Base-by-base conservation (phyloP, 2,888 invertebrate genomes). In the Tribolium freemani region DNA sequence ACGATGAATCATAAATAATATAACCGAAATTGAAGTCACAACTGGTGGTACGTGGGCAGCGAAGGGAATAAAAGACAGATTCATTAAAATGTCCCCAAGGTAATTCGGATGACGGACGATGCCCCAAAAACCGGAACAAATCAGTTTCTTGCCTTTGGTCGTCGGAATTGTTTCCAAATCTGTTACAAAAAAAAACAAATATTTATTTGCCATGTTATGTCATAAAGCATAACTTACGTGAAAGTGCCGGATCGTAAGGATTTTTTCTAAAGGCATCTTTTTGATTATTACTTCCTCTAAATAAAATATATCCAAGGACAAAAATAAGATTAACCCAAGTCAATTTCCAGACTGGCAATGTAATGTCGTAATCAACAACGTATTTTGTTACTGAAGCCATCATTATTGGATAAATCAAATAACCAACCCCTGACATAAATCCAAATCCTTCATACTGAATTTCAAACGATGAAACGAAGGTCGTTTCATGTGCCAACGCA, bases 51-150 rank as follows among this genome's bases (percentile, higher is more conserved):
- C 58, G 86, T 87, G 69, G 82, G 81, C 9, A 84, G 85, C 50
- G 87, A 89, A 74, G 89, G 90, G 80, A 5, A 80, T 51, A 89
- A 86, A 31, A 85, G 88, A 69, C 61, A 91, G 84, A 64, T 93
- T 90, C 79, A 95, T 91, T 56, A 96, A 79, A 13, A 97, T 91
- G 80, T 96, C 95, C 0, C 96, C 97, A 8, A 94, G 84, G 84
- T 96, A 96, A 86, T 97, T 97, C 3, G 97, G 97, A 86, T 97
- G 96, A 70, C 96, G 91, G 5, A 96, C 88, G 10, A 90, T 81
- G 0, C 95, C 95, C 96, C 96, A 97, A 80, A 93, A 89, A 4
- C 93, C 92, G 6, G 93, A 93, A 2, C 92, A 88, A 16, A 97
- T 87, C 56, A 97, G 87, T 71, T 93, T 93, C 83, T 92, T 94